Conservation (phyloP, 2,113 vertebrate species). For the Leucopsar rothschildi region DNA sequence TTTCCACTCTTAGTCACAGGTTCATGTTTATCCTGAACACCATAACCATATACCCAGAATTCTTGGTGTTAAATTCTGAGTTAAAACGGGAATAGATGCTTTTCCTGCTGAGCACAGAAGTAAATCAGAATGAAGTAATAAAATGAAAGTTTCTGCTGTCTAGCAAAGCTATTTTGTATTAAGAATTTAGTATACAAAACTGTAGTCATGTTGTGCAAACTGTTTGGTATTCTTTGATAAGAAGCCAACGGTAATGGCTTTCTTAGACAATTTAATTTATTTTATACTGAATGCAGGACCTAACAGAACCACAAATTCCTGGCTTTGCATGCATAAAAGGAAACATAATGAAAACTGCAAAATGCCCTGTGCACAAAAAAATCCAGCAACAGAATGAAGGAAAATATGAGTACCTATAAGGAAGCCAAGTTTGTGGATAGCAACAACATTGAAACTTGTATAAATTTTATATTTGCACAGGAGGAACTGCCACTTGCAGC, state of each 20-base stretch:
- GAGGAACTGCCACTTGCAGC: neutral
- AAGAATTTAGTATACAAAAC: conserved; percentile 29
- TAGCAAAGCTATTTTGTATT: neutral
- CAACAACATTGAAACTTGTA: neutral
- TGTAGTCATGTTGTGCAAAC: neutral
- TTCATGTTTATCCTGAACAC: neutral
- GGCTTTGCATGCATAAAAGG: neutral
- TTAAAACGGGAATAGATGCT: neutral
- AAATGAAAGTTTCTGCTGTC: conserved; percentile 21
- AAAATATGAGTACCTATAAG: neutral
- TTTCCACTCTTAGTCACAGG: neutral
- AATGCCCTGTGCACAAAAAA: neutral
- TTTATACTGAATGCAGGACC: neutral
- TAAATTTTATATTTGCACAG: neutral
- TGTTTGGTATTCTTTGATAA: conserved; percentile 27
- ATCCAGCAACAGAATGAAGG: neutral
- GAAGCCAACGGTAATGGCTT: neutral
- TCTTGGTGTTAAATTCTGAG: neutral
- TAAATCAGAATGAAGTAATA: conserved; percentile 40
- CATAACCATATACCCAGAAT: neutral
- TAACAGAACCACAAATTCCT: neutral
- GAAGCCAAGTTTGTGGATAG: neutral
- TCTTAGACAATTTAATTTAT: conserved; percentile 21
- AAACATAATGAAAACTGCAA: neutral
- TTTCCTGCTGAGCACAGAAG: conserved; percentile 1